Evolutionary conservation across 2,113 vertebrate genomes (phyloP).

Genomic region (Nestor notabilis): DNA sequence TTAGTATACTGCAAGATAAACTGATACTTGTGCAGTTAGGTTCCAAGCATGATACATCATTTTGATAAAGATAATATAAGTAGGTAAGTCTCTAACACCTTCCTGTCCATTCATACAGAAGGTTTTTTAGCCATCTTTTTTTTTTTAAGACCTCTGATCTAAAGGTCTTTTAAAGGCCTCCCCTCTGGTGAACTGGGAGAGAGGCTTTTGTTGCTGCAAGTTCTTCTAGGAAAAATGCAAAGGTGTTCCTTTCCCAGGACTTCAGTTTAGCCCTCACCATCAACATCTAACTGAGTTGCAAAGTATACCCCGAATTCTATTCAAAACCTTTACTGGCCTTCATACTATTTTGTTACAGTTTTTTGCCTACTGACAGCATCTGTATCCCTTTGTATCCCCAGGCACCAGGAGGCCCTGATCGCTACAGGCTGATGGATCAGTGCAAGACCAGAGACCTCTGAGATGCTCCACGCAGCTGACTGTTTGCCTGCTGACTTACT

Average conservation of each 20-base stretch:
- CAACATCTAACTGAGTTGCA: not conserved
- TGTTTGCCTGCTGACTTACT: not conserved
- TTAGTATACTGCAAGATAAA: not conserved
- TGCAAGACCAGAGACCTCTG: not conserved
- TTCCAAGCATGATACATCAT: constrained; percentile 23
- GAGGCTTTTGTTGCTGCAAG: not conserved
- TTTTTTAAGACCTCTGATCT: not conserved
- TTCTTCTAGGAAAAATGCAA: not conserved
- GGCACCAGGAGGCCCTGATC: not conserved
- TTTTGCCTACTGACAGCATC: not conserved
- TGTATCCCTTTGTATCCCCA: not conserved
- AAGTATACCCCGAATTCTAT: not conserved
- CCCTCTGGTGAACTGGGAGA: not conserved
- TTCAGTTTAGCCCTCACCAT: not conserved
- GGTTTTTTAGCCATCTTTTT: not conserved
- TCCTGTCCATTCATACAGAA: not conserved
- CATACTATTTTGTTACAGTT: not conserved
- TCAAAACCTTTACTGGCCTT: not conserved
- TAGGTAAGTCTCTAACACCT: not conserved
- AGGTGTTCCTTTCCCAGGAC: not conserved
- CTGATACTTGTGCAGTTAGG: not conserved
- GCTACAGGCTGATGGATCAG: not conserved
- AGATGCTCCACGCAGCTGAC: not conserved
- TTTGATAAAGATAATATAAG: constrained; percentile 3
- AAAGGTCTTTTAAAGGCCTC: not conserved